Conservation (phyloP, 2,888 invertebrate genomes). For the Nomada fucata region DNA sequence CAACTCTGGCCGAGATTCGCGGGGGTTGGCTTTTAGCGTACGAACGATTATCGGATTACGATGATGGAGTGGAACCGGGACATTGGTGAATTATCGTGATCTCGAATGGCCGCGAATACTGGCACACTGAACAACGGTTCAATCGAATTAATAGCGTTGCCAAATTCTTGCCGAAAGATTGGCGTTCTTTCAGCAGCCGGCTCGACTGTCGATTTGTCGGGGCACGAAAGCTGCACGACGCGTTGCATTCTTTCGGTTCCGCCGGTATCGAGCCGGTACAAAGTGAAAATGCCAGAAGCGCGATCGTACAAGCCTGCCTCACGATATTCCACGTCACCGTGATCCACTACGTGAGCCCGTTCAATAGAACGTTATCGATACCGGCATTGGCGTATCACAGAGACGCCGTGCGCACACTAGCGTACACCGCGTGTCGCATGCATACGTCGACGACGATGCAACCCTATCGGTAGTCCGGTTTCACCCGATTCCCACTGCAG, state of each 20-base stretch:
- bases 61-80: too few species aligned
- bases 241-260: neutral
- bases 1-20: too few species aligned
- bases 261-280: neutral
- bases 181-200: too few species aligned
- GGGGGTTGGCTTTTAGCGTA: too few species aligned
- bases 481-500: constrained; percentile 33
- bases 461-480: constrained; percentile 17
- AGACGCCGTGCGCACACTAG: constrained; percentile 31
- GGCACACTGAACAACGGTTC: too few species aligned
- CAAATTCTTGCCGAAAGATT: too few species aligned
- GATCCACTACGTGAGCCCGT: neutral
- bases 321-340: neutral
- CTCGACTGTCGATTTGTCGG: too few species aligned
- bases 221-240: too few species aligned
- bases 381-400: constrained; percentile 22
- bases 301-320: neutral
- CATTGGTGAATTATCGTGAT: too few species aligned
- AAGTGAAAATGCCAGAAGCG: neutral
- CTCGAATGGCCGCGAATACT: too few species aligned
- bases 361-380: constrained; percentile 28
- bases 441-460: constrained; percentile 1
- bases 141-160: too few species aligned
- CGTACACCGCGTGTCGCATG: neutral
- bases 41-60: too few species aligned